Conservation (phyloP, 2,113 vertebrate genomes). For the Otolemur garnettii region DNA sequence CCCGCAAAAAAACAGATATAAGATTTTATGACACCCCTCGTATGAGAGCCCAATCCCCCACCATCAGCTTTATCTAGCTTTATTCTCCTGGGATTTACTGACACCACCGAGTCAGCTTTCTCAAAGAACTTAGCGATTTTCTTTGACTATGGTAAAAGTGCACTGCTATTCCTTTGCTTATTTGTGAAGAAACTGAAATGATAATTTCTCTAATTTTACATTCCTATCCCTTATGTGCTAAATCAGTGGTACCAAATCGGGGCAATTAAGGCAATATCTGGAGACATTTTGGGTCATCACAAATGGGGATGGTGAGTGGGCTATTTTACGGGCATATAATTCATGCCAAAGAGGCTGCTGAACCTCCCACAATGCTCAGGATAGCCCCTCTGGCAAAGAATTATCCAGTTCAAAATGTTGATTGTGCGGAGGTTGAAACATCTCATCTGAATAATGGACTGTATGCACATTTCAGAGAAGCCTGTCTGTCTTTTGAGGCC, state of each 20-base stretch:
- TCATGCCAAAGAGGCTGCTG: neutral
- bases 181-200: neutral
- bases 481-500: neutral
- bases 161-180: neutral
- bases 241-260: neutral
- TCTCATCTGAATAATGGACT: neutral
- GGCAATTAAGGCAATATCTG: neutral
- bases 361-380: neutral
- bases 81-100: neutral
- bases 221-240: neutral
- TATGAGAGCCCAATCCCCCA: neutral
- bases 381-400: neutral
- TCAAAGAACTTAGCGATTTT: conserved; percentile 13
- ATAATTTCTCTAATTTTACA: conserved; percentile 12
- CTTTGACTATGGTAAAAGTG: neutral
- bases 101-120: neutral
- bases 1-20: conserved; percentile 45
- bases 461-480: neutral
- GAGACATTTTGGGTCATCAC: neutral
- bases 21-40: neutral
- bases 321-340: neutral
- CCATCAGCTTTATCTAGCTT: neutral
- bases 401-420: neutral
- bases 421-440: neutral
- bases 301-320: neutral